These are phyloP conservation scores for Monarcha castaneiventris DNA, from an alignment of 2,113 vertebrate species.

Conservation along the genomic window DNA sequence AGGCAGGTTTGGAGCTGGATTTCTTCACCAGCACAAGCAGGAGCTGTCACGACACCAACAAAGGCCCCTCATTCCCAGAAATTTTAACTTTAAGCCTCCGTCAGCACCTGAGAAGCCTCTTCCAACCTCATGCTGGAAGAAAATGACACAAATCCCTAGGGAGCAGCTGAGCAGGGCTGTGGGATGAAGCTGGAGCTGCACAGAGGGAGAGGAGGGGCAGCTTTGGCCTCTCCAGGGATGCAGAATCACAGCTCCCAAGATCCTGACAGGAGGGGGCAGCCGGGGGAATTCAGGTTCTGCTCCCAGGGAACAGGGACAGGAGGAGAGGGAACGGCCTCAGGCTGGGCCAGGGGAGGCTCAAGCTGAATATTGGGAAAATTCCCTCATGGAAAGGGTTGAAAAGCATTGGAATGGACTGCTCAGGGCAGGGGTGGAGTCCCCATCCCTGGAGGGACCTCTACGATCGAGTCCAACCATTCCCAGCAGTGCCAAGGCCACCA, in stretches of 20 bases:
- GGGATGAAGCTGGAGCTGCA: background rate
- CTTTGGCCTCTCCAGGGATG: background rate
- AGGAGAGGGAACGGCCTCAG: background rate
- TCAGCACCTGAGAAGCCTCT: background rate
- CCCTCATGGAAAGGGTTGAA: background rate
- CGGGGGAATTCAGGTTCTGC: background rate
- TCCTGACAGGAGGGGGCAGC: background rate
- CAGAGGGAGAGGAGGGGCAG: background rate
- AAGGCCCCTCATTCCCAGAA: background rate
- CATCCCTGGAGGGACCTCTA: background rate
- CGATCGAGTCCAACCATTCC: background rate
- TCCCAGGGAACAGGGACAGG: background rate
- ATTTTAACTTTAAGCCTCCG: background rate
- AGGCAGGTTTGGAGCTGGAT: rapidly evolving
- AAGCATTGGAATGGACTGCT: background rate
- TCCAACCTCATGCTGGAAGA: background rate
- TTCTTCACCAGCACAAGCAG: background rate
- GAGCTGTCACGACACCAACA: background rate
- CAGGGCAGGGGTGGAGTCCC: background rate
- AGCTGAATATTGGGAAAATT: background rate
- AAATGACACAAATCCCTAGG: background rate
- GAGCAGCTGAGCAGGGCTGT: background rate
- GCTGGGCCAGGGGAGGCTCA: background rate
- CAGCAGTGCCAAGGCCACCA: background rate
- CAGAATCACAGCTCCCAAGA: background rate